Percentiles rank a stretch among this genome's conserved stretches.
phyloP scores from a whole-genome alignment of 2,888 invertebrate genomes.

The Meta bourneti region DNA sequence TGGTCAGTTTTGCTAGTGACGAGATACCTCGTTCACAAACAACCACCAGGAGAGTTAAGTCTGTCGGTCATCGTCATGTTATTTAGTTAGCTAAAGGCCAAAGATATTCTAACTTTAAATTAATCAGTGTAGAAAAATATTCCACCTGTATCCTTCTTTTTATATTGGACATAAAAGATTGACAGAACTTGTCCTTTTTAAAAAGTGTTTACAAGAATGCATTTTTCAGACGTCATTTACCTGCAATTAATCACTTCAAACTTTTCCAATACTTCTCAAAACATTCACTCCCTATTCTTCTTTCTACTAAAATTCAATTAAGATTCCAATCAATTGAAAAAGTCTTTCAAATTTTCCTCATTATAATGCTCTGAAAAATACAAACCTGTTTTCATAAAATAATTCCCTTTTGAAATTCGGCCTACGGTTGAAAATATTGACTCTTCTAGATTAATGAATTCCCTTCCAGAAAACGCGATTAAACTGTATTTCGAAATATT shows the following conservation, averaged over 20 bases:
- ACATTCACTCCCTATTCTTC: neutral
- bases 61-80: no score
- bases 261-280: constrained; percentile 12
- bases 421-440: neutral
- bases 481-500: neutral
- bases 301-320: constrained; percentile 1
- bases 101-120: no score
- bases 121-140: no score
- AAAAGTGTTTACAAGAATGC: no score
- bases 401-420: neutral
- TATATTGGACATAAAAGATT: no score
- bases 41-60: no score
- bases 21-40: no score
- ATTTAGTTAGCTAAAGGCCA: no score
- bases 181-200: no score
- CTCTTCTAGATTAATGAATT: constrained; percentile 7
- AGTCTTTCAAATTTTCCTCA: no score
- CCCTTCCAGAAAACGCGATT: neutral
- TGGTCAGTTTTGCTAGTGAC: no score
- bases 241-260: constrained; percentile 12
- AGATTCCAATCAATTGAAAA: constrained; percentile 12
- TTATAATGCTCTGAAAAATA: neutral
- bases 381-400: neutral
- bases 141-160: no score
- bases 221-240: neutral